phyloP scores from a whole-genome alignment of 2,797 vertebrate genomes.

The Myotis planiceps region DNA sequence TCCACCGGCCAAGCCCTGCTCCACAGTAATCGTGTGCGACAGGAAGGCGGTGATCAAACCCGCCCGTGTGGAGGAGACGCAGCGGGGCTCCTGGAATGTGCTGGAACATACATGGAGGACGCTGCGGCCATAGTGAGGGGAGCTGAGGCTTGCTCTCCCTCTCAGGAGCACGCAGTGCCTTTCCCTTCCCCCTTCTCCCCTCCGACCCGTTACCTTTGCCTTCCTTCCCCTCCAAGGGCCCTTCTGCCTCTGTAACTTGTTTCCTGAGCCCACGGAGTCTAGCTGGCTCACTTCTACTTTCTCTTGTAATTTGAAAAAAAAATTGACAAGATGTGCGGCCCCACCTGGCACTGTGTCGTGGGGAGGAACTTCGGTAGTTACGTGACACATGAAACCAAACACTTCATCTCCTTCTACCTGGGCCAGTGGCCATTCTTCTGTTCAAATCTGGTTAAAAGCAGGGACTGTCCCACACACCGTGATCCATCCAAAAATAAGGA shows the following conservation, averaged over 20 bases:
- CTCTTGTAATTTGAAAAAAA: not conserved
- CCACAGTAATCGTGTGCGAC: not conserved
- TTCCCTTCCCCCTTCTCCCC: not conserved
- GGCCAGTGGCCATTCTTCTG: not conserved
- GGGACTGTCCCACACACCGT: not conserved
- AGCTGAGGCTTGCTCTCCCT: too few species aligned
- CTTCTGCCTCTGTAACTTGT: not conserved
- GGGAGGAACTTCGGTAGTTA: not conserved
- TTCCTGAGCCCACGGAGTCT: not conserved
- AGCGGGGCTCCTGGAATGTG: not conserved
- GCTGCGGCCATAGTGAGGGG: too few species aligned
- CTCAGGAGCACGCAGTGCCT: not conserved
- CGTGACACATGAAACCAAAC: not conserved
- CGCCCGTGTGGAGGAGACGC: not conserved
- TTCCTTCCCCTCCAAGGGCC: not conserved
- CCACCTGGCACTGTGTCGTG: not conserved
- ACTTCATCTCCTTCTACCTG: not conserved
- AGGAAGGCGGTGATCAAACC: not conserved
- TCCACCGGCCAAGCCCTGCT: not conserved
- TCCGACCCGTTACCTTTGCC: not conserved
- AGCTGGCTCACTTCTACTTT: not conserved
- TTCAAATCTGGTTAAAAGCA: not conserved
- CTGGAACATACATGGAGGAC: not conserved
- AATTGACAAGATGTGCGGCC: not conserved
- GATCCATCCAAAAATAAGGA: not conserved